Evolutionary conservation across 2,113 vertebrate species (phyloP), one percentile per base, ranked within the genome.

Genomic region (Lethenteron reissneri): DNA sequence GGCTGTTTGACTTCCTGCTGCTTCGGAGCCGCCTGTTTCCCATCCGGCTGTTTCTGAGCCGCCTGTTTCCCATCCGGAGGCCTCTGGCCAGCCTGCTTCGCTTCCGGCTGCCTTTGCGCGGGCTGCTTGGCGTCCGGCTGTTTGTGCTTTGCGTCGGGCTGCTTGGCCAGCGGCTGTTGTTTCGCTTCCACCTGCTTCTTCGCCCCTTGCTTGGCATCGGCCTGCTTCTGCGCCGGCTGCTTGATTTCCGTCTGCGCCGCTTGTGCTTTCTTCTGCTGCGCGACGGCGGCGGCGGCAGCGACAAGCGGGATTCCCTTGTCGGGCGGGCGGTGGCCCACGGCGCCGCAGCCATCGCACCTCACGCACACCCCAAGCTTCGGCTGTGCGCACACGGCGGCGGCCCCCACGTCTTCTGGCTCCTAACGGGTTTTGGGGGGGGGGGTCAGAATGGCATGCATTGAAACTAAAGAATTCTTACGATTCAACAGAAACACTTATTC

Each of bases 131-230:
- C n/a, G 9, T 68, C n/a, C 10, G n/a, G 64, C 11, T 68, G 64
- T 11, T 68, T 8, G n/a, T 9, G 64, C 11, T 68, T n/a, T 1
- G n/a, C n/a, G n/a, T 68, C 9, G n/a, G 8, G 64, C 10, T 68
- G 64, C 11, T 68, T n/a, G n/a, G n/a, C n/a, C 25, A 17, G n/a
- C 64, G 10, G 64, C 10, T 68, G 64, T 11, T 68, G 64, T 11
- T 64, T 14, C 60, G 14, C 14, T 64, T 64, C 14, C 60, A 6
- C 14, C 17, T 64, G 14, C 3, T 14, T 14, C 60, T 64, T 14
- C 60, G n/a, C n/a, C 64, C 25, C n/a, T 25, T 68, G 64, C 64
- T 68, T 68, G n/a, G n/a, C n/a, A 17, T 68, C n/a, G n/a, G n/a
- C 25, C 64, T 68, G 64, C 64, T 68, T n/a, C 64, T 68, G n/a